Base-by-base conservation (phyloP, 2,888 invertebrate species). In the Steinernema hermaphroditum region DNA sequence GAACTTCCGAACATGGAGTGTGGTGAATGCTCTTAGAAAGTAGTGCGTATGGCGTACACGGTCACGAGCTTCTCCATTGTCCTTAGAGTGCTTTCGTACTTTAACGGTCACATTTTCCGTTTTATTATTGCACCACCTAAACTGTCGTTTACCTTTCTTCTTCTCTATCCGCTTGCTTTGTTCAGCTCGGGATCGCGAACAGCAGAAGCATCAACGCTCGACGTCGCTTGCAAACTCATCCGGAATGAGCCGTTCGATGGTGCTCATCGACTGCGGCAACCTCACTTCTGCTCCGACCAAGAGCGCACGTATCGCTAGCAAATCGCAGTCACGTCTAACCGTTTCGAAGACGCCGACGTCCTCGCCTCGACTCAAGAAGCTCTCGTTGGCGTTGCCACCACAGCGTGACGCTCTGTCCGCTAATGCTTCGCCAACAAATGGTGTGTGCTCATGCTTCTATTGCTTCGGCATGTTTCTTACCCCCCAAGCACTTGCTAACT, bases 191-290 rank as follows among this genome's bases (percentile, higher is more conserved):
- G 78, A 78, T 24, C 54, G 12, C 4, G 2, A 4, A 2, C 62
- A 62, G 1, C 62, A 62, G 2, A 29, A 62, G 62, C 29, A 29
- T 8, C 62, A 46, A 46, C 46, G 57, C 6, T 44, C 69, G 9
- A 24, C 69, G 6, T 43, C 69, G 37, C 69, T 69, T n/a, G 70
- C 73, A 68, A 77, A 75, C 68, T 74, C 76, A 34, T 78, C 78
- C 37, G 80, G 78, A 27, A 84, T 84, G 84, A 80, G 81, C 19
- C 80, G 83, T 34, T 84, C 84, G 54, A 82, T 84, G 82, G 81
- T 83, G 9, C 74, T 83, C 27, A 76, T 81, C 37, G 82, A 82
- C 16, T 49, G 69, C 73, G 75, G 72, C 24, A 73, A 73, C 29
- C 69, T 73, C 41, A 50, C 69, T 27, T 16, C 29, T 12, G 29